Evolutionary conservation across 2,888 invertebrate genomes (phyloP), one percentile per base, ranked within the genome.

Genomic region (Nephrocerus scutellatus): DNA sequence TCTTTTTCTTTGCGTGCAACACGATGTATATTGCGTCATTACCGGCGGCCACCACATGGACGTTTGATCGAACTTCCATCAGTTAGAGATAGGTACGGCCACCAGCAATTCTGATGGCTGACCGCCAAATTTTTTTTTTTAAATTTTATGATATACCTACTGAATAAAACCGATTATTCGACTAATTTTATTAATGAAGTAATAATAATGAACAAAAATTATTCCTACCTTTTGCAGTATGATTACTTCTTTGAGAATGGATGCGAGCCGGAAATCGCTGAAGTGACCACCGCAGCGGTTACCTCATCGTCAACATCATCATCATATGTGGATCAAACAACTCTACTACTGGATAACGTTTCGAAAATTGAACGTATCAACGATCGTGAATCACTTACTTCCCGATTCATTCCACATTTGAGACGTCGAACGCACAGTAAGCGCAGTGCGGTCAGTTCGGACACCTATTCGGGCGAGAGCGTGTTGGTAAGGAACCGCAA

Each of bases 181-280:
- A n/a, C n/a, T n/a, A n/a, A n/a, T n/a, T n/a, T n/a, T n/a, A n/a
- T n/a, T n/a, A n/a, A n/a, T n/a, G n/a, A n/a, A n/a, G n/a, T n/a
- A n/a, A n/a, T n/a, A n/a, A n/a, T n/a, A n/a, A n/a, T n/a, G n/a
- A n/a, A n/a, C n/a, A n/a, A n/a, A n/a, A n/a, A n/a, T n/a, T n/a
- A n/a, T n/a, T n/a, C n/a, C n/a, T n/a, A n/a, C 10, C 30, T 23
- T 28, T 28, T 47, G 19, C 35, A 69, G 69, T 69, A 69, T 43
- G 63, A 65, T 18, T 69, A 65, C 43, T 69, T 69, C 45, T 69
- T 69, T 45, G 69, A 69, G 50, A 62, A 62, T 36, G 69, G 63
- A 29, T 54, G 48, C 31, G 49, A 61, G 33, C 68, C 69, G 2
- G 60, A 62, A 25, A 46, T 66, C 30, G 57, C 62, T 10, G 55